Conservation (phyloP, 2,888 invertebrate genomes). For the Sthenelais limicola region DNA sequence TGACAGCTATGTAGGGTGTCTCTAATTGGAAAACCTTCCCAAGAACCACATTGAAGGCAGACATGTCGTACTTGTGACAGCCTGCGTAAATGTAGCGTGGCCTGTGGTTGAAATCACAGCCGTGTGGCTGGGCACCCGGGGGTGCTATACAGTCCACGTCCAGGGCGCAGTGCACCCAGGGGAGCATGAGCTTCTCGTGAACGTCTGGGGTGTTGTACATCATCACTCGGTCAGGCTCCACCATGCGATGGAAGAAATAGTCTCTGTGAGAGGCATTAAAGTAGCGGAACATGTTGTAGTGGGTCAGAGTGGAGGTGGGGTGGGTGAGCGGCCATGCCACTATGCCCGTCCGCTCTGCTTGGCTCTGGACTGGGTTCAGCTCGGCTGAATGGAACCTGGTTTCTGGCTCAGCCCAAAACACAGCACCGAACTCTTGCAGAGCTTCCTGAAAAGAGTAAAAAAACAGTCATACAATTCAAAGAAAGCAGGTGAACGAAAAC, state of each 20-base stretch:
- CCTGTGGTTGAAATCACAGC: conserved; percentile 92
- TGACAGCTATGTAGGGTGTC: conserved; percentile 42
- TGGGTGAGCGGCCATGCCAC: conserved; percentile 78
- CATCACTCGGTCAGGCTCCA: conserved; percentile 79
- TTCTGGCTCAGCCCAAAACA: conserved; percentile 80
- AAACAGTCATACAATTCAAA: too few species aligned
- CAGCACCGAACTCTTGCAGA: conserved; percentile 82
- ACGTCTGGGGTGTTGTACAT: conserved; percentile 79
- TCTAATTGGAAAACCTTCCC: conserved; percentile 81
- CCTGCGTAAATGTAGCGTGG: conserved; percentile 96
- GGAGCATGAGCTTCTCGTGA: conserved; percentile 82
- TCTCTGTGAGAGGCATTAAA: conserved; percentile 88
- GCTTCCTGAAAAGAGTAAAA: too few species aligned
- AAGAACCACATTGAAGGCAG: conserved; percentile 91
- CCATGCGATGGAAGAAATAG: conserved; percentile 91
- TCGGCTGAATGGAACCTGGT: conserved; percentile 62
- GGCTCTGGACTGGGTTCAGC: conserved; percentile 53
- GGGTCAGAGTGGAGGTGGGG: conserved; percentile 92
- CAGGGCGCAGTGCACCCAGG: conserved; percentile 93
- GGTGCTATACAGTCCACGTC: conserved; percentile 93
- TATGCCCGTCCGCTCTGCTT: conserved; percentile 79
- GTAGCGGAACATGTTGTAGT: conserved; percentile 96
- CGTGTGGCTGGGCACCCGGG: conserved; percentile 85
- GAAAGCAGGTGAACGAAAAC: too few species aligned
- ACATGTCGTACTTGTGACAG: conserved; percentile 93